Evolutionary conservation across 1,140 invertebrate genomes (phyloP).

Genomic region (Globodera rostochiensis): DNA sequence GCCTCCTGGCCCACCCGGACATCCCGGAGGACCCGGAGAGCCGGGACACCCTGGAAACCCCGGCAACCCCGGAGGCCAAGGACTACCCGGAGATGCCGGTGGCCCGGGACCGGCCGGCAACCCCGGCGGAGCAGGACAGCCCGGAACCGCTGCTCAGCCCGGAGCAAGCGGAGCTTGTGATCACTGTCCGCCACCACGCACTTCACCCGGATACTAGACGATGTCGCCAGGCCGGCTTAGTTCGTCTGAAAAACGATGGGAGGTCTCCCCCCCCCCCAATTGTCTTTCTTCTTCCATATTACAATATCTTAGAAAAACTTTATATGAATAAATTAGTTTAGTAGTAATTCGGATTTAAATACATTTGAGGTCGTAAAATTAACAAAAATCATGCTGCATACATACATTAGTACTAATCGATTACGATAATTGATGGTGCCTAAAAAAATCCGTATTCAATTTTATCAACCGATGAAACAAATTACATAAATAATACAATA

Average conservation of each 20-base stretch:
- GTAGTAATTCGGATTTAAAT: too few relatives aligned
- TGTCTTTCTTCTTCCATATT: too few relatives aligned
- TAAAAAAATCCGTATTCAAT: too few relatives aligned
- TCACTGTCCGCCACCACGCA: conserved; percentile 20
- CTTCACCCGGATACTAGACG: conserved; percentile 14
- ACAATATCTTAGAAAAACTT: too few relatives aligned
- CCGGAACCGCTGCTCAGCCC: background rate
- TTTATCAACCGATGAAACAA: background rate
- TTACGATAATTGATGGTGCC: too few relatives aligned
- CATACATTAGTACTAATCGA: too few relatives aligned
- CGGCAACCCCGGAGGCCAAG: conserved; percentile 21
- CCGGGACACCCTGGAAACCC: conserved; percentile 24
- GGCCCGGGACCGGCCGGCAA: conserved; percentile 11
- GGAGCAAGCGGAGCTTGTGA: conserved; percentile 14
- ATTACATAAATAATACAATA: background rate
- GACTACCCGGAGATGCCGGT: conserved; percentile 18
- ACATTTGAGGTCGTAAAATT: too few relatives aligned
- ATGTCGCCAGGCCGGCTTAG: too few relatives aligned
- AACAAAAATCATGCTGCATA: too few relatives aligned
- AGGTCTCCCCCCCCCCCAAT: too few relatives aligned
- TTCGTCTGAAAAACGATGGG: too few relatives aligned
- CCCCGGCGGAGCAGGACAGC: conserved; percentile 1
- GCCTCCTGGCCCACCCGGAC: conserved; percentile 34
- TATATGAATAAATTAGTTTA: too few relatives aligned
- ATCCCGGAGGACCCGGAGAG: conserved; percentile 36